Evolutionary conservation across 30 jellyfish, hydroid and myxozoan genomes (phyloP).

Genomic region (Chrysaora quinquecirrha): DNA sequence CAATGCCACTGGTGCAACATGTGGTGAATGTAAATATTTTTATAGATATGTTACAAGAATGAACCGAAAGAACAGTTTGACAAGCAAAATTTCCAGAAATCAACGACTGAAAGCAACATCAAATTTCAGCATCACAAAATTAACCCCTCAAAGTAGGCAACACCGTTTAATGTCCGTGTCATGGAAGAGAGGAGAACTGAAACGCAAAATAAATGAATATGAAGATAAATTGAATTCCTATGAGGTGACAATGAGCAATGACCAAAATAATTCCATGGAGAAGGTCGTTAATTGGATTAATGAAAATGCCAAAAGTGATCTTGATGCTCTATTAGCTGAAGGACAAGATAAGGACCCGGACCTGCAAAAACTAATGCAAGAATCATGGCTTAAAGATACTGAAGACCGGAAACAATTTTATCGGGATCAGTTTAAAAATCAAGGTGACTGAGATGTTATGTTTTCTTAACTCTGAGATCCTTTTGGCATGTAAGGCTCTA

Average conservation of each 20-base stretch:
- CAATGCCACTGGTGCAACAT: conserved; percentile 31
- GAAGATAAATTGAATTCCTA: conserved; percentile 17
- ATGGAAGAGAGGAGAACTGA: conserved; percentile 22
- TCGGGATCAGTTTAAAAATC: conserved; percentile 30
- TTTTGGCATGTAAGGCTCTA: neutral
- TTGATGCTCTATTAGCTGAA: conserved; percentile 19
- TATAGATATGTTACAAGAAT: conserved; percentile 39
- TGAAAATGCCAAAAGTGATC: conserved; percentile 30
- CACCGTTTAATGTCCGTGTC: neutral
- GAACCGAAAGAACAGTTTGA: neutral
- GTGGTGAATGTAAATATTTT: conserved; percentile 45
- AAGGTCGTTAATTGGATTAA: conserved; percentile 46
- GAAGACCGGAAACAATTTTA: conserved; percentile 33
- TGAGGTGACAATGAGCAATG: neutral
- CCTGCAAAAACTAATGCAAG: neutral
- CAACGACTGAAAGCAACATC: conserved; percentile 49
- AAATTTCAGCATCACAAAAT: conserved; percentile 28
- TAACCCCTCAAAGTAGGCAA: conserved; percentile 27
- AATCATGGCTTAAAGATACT: conserved; percentile 38
- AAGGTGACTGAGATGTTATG: conserved; percentile 15
- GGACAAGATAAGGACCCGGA: neutral
- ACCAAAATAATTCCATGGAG: conserved; percentile 22
- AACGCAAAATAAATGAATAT: neutral
- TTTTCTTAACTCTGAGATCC: neutral
- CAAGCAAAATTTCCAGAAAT: neutral